phyloP scores from a whole-genome alignment of 2,888 invertebrate genomes.

The Stomorhina lunata region DNA sequence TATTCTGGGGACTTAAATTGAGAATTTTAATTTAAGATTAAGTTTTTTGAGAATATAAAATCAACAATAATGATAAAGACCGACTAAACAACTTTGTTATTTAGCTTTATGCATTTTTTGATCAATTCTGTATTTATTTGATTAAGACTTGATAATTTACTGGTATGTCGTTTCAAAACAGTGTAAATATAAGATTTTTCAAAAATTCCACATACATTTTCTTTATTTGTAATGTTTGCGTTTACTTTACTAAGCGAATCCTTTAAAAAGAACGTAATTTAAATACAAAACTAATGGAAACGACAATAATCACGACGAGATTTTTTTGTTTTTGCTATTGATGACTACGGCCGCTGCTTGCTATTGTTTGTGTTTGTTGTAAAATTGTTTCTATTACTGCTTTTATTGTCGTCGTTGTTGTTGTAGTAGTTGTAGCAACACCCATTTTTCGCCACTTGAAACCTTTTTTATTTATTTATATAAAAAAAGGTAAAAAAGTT shows the following conservation, averaged over 20 bases:
- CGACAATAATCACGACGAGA: neutral
- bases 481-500: neutral
- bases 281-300: neutral
- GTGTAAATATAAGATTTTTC: no score
- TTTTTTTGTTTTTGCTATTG: constrained; percentile 12
- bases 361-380: constrained; percentile 24
- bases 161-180: no score
- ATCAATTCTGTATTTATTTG: no score
- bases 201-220: neutral
- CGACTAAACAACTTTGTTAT: no score
- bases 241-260: neutral
- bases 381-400: constrained; percentile 42
- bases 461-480: constrained; percentile 15
- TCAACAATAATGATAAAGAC: no score
- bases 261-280: constrained; percentile 41
- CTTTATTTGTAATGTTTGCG: neutral
- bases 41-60: no score
- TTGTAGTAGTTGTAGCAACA: constrained; percentile 57
- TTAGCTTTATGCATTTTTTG: no score
- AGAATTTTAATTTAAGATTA: no score
- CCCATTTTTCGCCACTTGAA: constrained; percentile 55
- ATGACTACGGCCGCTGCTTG: constrained; percentile 15
- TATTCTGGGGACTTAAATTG: no score
- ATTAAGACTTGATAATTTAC: no score
- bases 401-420: constrained; percentile 23